Conservation (phyloP, 1,140 invertebrate genomes). For the Drosophila triauraria region DNA sequence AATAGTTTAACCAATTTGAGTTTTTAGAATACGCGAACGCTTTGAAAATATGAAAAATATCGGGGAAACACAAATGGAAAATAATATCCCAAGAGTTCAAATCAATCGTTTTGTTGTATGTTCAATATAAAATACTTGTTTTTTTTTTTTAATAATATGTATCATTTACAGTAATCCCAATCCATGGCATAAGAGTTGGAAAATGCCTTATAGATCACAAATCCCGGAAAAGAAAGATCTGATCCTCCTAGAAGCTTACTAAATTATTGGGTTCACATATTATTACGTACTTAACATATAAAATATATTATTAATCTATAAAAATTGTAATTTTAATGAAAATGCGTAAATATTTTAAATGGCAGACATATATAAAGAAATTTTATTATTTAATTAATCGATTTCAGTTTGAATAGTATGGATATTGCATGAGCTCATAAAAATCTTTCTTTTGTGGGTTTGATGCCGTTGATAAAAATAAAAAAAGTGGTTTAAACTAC, state of each 20-base stretch:
- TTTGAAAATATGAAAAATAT: constrained; percentile 91
- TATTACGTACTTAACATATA: too few species aligned
- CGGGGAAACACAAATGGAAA: constrained; percentile 86
- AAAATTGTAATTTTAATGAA: too few species aligned
- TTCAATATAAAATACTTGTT: constrained; percentile 2
- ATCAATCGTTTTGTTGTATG: constrained; percentile 95
- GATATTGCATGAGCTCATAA: too few species aligned
- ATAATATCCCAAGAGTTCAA: constrained; percentile 87
- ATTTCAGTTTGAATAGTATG: too few species aligned
- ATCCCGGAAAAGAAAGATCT: not conserved
- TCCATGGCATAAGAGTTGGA: not conserved
- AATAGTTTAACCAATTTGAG: not conserved
- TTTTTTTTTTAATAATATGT: not conserved
- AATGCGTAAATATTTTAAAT: too few species aligned
- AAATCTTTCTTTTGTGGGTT: too few species aligned
- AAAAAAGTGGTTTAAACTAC: too few species aligned
- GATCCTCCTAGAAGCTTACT: not conserved
- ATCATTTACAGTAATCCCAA: not conserved
- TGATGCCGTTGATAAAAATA: too few species aligned
- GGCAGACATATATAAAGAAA: too few species aligned
- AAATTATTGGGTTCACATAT: not conserved
- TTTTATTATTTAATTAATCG: too few species aligned
- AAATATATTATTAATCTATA: too few species aligned
- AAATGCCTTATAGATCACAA: not conserved
- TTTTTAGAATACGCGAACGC: constrained; percentile 90